phyloP scores from a whole-genome alignment of 1,140 invertebrate species.

The Vanessa atalanta region DNA sequence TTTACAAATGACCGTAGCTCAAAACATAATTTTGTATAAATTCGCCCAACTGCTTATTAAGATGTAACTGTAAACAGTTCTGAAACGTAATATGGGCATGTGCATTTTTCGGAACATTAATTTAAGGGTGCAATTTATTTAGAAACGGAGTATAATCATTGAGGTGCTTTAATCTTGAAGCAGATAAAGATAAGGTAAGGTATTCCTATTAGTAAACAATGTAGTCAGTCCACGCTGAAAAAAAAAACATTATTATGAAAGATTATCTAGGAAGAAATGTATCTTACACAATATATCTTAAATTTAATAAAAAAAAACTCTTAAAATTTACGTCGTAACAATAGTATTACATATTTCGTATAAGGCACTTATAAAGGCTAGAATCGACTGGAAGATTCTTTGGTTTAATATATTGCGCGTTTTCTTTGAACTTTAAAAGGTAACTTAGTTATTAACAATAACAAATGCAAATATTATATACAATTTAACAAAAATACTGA shows the following conservation, averaged over 20 bases:
- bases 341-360: slow-evolving; percentile 42
- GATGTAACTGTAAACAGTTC: background rate
- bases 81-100: background rate
- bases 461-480: slow-evolving; percentile 77
- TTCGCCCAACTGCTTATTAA: background rate
- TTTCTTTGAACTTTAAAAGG: slow-evolving; percentile 73
- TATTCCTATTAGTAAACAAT: slow-evolving; percentile 4
- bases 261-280: slow-evolving; percentile 10
- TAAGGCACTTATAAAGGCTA: slow-evolving; percentile 74
- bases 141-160: background rate
- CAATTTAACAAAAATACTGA: slow-evolving; percentile 72
- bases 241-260: background rate
- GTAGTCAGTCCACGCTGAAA: slow-evolving; percentile 6
- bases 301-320: slow-evolving; percentile 3
- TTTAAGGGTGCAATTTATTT: background rate
- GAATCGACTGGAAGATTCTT: slow-evolving; percentile 75
- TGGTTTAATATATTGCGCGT: slow-evolving; percentile 72
- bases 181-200: background rate
- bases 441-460: slow-evolving; percentile 74
- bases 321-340: slow-evolving; percentile 18
- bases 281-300: slow-evolving; percentile 11
- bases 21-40: background rate
- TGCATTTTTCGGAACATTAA: too few species aligned
- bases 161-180: background rate
- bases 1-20: too few species aligned